Conservation (phyloP, 2,113 vertebrate genomes). For the Dicerorhinus sumatrensis region DNA sequence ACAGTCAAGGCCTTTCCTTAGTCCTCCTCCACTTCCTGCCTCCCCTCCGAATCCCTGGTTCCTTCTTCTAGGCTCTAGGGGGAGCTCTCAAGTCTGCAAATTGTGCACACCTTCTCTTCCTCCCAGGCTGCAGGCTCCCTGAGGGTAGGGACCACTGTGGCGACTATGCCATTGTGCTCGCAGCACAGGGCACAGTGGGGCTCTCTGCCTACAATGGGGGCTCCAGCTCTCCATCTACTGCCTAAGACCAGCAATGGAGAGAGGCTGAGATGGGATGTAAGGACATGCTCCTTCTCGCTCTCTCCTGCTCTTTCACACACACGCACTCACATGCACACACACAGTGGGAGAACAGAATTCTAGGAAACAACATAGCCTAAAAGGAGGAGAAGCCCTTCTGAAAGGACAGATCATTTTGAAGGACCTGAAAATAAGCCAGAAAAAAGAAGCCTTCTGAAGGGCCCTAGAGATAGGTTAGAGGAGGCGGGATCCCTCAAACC, state of each 20-base stretch:
- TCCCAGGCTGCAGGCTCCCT: background rate
- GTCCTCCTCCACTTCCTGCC: background rate
- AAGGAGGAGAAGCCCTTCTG: background rate
- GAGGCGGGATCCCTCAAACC: background rate
- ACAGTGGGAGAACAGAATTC: background rate
- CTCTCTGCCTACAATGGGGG: background rate
- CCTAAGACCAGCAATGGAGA: background rate
- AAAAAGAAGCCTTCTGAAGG: background rate
- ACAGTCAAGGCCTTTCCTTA: background rate
- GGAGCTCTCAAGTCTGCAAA: background rate
- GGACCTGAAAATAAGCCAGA: background rate
- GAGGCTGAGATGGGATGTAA: background rate
- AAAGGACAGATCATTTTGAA: background rate
- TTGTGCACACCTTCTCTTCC: background rate
- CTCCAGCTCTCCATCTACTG: background rate
- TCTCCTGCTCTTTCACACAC: background rate
- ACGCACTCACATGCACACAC: background rate
- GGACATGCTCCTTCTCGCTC: background rate
- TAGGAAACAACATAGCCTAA: background rate
- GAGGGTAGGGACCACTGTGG: background rate
- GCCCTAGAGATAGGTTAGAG: background rate
- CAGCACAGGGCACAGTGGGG: background rate
- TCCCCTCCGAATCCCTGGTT: background rate
- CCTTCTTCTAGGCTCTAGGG: background rate
- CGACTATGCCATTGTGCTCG: background rate